phyloP scores from a whole-genome alignment of 2,113 vertebrate species.

The Procapra przewalskii region DNA sequence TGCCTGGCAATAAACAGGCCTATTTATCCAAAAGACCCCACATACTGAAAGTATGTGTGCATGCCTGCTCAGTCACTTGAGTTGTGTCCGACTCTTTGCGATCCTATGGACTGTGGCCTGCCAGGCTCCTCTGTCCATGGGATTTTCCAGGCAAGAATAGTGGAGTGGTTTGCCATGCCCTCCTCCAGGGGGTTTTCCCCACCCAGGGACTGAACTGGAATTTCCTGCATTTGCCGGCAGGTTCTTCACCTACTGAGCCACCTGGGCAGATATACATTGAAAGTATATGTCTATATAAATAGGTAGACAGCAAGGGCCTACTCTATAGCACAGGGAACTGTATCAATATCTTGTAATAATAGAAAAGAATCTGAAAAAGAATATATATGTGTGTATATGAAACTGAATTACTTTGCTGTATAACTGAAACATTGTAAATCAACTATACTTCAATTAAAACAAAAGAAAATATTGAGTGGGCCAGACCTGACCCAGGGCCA shows the following conservation, averaged over 20 bases:
- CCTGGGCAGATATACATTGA: background rate
- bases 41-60: background rate
- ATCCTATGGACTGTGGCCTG: background rate
- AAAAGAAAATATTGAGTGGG: background rate
- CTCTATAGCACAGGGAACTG: background rate
- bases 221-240: background rate
- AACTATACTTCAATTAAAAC: background rate
- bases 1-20: background rate
- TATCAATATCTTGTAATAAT: background rate
- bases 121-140: background rate
- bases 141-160: background rate
- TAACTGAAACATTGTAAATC: background rate
- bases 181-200: background rate
- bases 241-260: background rate
- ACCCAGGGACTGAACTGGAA: background rate
- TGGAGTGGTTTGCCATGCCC: background rate
- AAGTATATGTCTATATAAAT: background rate
- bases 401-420: background rate
- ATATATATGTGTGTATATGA: background rate
- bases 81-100: fast-evolving
- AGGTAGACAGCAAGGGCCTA: background rate
- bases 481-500: background rate
- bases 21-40: background rate
- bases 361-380: background rate
- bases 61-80: background rate